Evolutionary conservation across 30 jellyfish, hydroid and myxozoan species (phyloP).

Genomic region (Sanderia malayensis): DNA sequence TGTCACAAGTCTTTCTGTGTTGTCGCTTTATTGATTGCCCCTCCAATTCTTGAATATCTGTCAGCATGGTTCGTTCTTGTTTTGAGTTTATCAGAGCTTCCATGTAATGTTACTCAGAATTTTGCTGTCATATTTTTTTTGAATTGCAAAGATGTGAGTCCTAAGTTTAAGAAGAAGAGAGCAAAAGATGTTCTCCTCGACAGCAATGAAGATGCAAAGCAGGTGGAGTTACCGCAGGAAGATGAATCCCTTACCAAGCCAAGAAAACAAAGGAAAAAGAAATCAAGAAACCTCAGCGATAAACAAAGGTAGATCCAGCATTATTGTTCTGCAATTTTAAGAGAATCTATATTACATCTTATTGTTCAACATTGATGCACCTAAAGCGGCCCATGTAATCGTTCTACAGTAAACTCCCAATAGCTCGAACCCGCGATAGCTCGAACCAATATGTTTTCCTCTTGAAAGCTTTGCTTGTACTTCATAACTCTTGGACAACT

Average conservation of each 20-base stretch:
- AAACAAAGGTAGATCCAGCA: too few species aligned
- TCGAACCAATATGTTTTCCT: neutral
- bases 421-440: too few species aligned
- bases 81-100: neutral
- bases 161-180: constrained; percentile 36
- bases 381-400: too few species aligned
- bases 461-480: neutral
- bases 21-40: neutral
- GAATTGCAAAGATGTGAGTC: constrained; percentile 33
- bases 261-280: constrained; percentile 8
- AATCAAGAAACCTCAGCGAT: constrained; percentile 14
- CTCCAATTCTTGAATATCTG: neutral
- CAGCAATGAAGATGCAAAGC: constrained; percentile 13
- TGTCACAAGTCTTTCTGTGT: neutral
- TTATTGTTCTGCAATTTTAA: too few species aligned
- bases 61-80: neutral
- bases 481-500: neutral
- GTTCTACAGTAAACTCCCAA: neutral
- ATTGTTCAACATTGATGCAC: too few species aligned
- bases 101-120: neutral
- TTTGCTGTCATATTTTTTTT: neutral
- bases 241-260: constrained; percentile 8
- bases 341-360: too few species aligned
- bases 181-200: neutral
- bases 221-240: constrained; percentile 19